Conservation (phyloP, 2,888 invertebrate genomes). For the Chouioia cunea region DNA sequence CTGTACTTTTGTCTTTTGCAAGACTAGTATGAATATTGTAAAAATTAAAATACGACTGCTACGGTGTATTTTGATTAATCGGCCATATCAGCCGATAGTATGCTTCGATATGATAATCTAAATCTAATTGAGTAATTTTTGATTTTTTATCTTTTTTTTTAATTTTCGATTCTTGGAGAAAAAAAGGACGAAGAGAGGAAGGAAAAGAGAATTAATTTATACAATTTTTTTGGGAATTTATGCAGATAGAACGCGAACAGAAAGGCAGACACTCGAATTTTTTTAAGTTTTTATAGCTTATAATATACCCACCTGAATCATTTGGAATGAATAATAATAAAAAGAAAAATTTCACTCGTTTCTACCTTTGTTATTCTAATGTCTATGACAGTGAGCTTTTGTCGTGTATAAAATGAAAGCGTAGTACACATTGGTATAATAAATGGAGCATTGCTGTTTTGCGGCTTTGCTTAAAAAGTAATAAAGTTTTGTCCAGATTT, state of each 20-base stretch:
- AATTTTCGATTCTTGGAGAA: constrained; percentile 57
- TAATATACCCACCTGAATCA: constrained; percentile 34
- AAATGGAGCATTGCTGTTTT: constrained; percentile 41
- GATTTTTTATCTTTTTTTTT: too few species aligned
- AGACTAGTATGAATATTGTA: constrained; percentile 66
- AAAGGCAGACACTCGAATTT: constrained; percentile 59
- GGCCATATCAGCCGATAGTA: constrained; percentile 59
- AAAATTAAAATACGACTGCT: constrained; percentile 62
- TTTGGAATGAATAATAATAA: constrained; percentile 24
- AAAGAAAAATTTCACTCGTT: constrained; percentile 34
- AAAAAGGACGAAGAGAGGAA: constrained; percentile 58
- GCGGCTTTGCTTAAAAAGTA: constrained; percentile 41
- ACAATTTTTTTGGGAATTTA: constrained; percentile 66
- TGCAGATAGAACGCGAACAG: constrained; percentile 67
- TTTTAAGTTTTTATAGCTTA: constrained; percentile 53
- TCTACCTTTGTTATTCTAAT: constrained; percentile 47
- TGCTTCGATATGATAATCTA: constrained; percentile 60
- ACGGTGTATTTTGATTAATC: constrained; percentile 64
- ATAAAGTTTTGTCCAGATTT: constrained; percentile 6
- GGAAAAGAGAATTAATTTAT: constrained; percentile 58
- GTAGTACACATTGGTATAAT: constrained; percentile 47
- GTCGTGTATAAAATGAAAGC: constrained; percentile 47
- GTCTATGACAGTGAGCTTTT: constrained; percentile 49
- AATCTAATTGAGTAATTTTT: constrained; percentile 52
- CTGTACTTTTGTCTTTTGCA: constrained; percentile 65